Base-by-base conservation (phyloP, 2,888 invertebrate genomes). In the Gymnoscelis rufifasciata region DNA sequence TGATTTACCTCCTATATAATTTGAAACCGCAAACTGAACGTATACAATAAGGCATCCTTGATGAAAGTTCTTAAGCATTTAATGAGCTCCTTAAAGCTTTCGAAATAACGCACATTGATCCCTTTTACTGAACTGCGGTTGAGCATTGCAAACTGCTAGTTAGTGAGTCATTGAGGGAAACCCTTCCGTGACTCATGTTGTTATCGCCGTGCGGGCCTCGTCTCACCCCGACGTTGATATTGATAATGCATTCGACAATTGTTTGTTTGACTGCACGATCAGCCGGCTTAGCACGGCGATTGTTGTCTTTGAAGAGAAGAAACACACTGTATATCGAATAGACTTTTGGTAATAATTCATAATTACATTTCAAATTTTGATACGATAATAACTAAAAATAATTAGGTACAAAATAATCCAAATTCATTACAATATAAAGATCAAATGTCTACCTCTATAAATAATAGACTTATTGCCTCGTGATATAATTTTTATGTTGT, bases 181-280 rank as follows among this genome's bases (percentile, higher is more conserved):
- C 86, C 87, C 87, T 84, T 83, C 66, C 84, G 83, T 86, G 87
- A 87, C 79, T 82, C 80, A 78, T 73, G 71, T 73, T 71, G 71
- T 77, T 83, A 83, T 80, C 79, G 74, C 61, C 58, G 67, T 65
- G 63, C 60, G 60, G 59, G 73, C 74, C 71, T 69, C 69, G 69
- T 68, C 70, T 71, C 72, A 69, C 72, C 74, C 70, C 71, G 67
- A 68, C 56, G 60, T 53, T 71, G 65, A 68, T 75, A 71, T 72
- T 70, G 68, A 70, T 75, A 74, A 71, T 68, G 60, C 60, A 54
- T 54, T 33, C 48, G 47, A 51, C 55, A 52, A 52, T 49, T 54
- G 56, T 59, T 64, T 62, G 43, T 44, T 42, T 27, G 30, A 10
- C 29, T 7, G 44, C 35, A 56, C 48, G 31, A 43, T 46, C 51